Percentiles rank a stretch among this genome's conserved stretches.
phyloP scores from a whole-genome alignment of 2,797 vertebrate species.

The Echiichthys vipera region DNA sequence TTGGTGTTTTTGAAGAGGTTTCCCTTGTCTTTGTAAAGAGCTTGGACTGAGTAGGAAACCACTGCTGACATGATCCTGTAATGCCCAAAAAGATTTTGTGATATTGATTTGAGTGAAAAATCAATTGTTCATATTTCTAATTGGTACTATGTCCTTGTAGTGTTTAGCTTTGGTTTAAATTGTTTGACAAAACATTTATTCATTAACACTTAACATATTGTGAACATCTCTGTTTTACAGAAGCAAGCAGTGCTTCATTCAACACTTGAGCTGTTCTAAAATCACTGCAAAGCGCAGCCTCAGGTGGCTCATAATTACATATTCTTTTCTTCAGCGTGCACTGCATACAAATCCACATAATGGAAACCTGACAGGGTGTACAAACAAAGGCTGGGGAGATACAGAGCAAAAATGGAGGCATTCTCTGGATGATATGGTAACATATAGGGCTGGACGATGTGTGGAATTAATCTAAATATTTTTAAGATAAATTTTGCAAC shows the following conservation, averaged over 20 bases:
- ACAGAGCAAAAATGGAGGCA: slow-evolving; percentile 18
- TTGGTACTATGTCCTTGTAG: too few relatives aligned
- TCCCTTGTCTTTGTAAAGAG: neutral
- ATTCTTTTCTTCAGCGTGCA: slow-evolving; percentile 9
- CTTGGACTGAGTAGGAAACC: neutral
- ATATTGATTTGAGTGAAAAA: neutral
- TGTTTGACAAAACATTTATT: neutral
- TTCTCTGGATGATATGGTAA: slow-evolving; percentile 7
- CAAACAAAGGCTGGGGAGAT: slow-evolving; percentile 33
- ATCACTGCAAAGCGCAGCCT: slow-evolving; percentile 37
- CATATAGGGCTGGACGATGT: too few relatives aligned
- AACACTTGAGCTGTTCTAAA: slow-evolving; percentile 29
- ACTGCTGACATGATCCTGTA: neutral
- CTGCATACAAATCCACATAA: slow-evolving; percentile 44
- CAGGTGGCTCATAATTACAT: slow-evolving; percentile 46
- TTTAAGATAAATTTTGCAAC: too few relatives aligned
- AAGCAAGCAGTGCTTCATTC: neutral
- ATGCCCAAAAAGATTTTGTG: neutral
- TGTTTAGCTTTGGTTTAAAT: neutral
- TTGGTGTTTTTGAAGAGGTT: neutral
- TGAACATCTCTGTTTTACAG: slow-evolving; percentile 11
- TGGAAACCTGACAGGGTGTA: slow-evolving; percentile 13
- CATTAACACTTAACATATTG: neutral
- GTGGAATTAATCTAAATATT: too few relatives aligned
- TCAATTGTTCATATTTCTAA: neutral